Percentiles rank a stretch among this genome's conserved stretches.
phyloP scores from a whole-genome alignment of 2,888 invertebrate genomes.

The Apotomis turbidana region DNA sequence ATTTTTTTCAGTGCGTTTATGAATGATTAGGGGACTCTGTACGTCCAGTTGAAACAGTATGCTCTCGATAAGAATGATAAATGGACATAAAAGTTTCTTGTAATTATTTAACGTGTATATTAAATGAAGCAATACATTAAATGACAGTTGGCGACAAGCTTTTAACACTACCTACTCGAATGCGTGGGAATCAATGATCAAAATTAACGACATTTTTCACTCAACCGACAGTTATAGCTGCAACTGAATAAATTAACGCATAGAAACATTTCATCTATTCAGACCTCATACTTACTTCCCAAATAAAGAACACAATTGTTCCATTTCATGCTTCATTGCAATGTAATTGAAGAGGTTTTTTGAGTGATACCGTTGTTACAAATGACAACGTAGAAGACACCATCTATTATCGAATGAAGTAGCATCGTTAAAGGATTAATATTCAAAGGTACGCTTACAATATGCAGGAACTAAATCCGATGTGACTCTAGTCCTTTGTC shows the following conservation, averaged over 20 bases:
- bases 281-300: constrained; percentile 34
- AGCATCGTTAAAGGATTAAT: constrained; percentile 25
- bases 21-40: too few species aligned
- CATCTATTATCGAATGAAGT: constrained; percentile 13
- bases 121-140: constrained; percentile 39
- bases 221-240: constrained; percentile 58
- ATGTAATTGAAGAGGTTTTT: constrained; percentile 53
- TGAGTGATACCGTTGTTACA: constrained; percentile 44
- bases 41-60: constrained; percentile 21
- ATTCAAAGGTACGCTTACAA: constrained; percentile 32
- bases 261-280: constrained; percentile 41
- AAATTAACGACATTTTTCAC: constrained; percentile 60
- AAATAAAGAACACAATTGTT: constrained; percentile 49
- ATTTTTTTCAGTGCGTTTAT: too few species aligned
- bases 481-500: constrained; percentile 46
- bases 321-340: constrained; percentile 62
- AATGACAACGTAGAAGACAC: constrained; percentile 21
- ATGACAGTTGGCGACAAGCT: constrained; percentile 46
- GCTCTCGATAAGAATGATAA: constrained; percentile 20
- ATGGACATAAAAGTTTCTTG: constrained; percentile 4
- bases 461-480: constrained; percentile 26
- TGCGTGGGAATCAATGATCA: constrained; percentile 58
- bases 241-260: constrained; percentile 41
- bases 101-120: constrained; percentile 26
- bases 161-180: constrained; percentile 55